A percentile compares a stretch with the other conserved stretches of the same genome.
phyloP scores from a whole-genome alignment of 2,113 vertebrate species.

The Pedionomus torquatus region DNA sequence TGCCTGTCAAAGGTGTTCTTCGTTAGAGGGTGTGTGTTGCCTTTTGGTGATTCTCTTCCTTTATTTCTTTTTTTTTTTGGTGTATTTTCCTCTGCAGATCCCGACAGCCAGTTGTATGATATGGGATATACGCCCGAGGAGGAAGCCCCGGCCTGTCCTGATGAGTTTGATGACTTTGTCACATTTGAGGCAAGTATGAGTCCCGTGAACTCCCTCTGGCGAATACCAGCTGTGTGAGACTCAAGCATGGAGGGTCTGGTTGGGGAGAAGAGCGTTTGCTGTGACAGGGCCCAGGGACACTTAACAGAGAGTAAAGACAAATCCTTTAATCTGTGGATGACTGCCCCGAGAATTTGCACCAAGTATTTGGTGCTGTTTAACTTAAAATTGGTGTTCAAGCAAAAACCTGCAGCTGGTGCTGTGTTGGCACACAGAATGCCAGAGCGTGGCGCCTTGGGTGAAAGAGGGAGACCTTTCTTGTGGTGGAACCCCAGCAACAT shows the following conservation, averaged over 20 bases:
- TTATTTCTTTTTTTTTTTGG: not conserved
- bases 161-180: conserved; percentile 89
- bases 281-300: not conserved
- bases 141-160: conserved; percentile 80
- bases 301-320: rapidly evolving
- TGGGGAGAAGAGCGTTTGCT: not conserved
- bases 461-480: not conserved
- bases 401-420: not conserved
- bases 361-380: not conserved
- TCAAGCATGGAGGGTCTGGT: not conserved
- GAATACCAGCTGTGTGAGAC: not conserved
- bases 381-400: not conserved
- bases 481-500: rapidly evolving
- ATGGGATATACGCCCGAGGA: conserved; percentile 83
- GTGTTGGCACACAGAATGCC: not conserved
- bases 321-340: not conserved
- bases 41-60: not conserved
- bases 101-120: conserved; percentile 82
- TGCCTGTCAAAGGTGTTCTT: not conserved
- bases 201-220: not conserved
- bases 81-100: conserved; percentile 70
- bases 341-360: not conserved
- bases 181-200: conserved; percentile 85
- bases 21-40: rapidly evolving
- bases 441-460: not conserved